phyloP scores from a whole-genome alignment of 2,113 vertebrate genomes.

The Halichoeres trimaculatus region DNA sequence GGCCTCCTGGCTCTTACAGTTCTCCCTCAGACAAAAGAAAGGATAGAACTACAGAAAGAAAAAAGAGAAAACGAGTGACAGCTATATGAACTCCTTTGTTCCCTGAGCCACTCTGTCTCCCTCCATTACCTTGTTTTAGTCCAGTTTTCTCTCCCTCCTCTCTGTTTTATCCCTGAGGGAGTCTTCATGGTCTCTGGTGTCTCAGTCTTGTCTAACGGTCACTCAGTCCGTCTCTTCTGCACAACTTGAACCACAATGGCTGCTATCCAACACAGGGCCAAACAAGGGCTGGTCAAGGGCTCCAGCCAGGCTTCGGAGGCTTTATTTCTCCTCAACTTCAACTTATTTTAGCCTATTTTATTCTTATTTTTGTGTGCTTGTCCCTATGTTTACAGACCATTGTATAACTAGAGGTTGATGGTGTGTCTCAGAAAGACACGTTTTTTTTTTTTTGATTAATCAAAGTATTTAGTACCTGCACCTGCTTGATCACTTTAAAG shows the following conservation, averaged over 20 bases:
- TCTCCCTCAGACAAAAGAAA: conserved; percentile 66
- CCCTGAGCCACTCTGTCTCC: conserved; percentile 45
- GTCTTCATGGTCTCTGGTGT: conserved; percentile 56
- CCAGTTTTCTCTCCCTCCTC: conserved; percentile 22
- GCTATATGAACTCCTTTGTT: conserved; percentile 67
- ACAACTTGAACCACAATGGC: conserved; percentile 36
- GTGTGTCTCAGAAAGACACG: too few relatives aligned
- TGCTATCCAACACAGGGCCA: neutral
- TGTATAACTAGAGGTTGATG: too few relatives aligned
- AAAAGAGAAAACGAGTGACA: conserved; percentile 54
- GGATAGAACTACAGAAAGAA: conserved; percentile 57
- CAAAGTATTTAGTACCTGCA: too few relatives aligned
- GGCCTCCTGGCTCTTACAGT: conserved; percentile 70
- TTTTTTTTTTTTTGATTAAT: too few relatives aligned
- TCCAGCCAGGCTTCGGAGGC: neutral
- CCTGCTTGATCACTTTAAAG: too few relatives aligned
- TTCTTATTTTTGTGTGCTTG: neutral
- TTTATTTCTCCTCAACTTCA: neutral
- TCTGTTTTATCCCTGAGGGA: conserved; percentile 58
- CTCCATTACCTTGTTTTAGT: conserved; percentile 48
- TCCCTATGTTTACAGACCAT: too few relatives aligned
- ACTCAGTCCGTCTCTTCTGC: conserved; percentile 37
- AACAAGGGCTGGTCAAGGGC: neutral
- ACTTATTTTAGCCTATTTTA: neutral
- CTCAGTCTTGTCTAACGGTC: conserved; percentile 65